These are phyloP conservation scores for Trachymyrmex septentrionalis DNA, from an alignment of 1,140 invertebrate species.

Conservation along the genomic window DNA sequence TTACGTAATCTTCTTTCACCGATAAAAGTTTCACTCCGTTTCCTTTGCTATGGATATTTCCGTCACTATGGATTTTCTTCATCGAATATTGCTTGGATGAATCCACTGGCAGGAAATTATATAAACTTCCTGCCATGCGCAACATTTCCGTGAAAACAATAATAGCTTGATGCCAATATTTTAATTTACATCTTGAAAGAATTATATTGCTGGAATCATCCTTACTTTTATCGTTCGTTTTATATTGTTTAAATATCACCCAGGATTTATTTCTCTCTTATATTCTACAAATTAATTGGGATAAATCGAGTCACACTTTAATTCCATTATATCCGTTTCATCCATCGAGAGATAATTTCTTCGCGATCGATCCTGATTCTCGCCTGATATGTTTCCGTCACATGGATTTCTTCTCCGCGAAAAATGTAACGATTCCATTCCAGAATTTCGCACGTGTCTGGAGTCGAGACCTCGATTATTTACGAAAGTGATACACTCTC, in stretches of 20 bases:
- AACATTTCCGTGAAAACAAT: background rate
- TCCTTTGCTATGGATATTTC: background rate
- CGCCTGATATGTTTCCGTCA: background rate
- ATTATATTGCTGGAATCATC: background rate
- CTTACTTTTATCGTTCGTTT: background rate
- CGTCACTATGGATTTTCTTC: background rate
- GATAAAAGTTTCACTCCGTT: constrained; percentile 34
- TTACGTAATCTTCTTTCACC: background rate
- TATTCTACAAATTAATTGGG: constrained; percentile 11
- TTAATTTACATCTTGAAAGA: constrained; percentile 10
- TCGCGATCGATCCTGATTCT: constrained; percentile 5
- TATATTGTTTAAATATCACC: background rate
- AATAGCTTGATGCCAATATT: background rate
- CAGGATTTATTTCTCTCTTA: background rate
- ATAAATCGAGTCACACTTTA: constrained; percentile 11
- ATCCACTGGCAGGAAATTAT: background rate
- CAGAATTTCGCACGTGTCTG: constrained; percentile 15
- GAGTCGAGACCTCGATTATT: constrained; percentile 47
- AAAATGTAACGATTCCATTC: constrained; percentile 10
- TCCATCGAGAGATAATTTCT: constrained; percentile 8
- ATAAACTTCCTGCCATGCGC: background rate
- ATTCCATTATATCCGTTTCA: background rate
- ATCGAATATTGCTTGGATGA: background rate
- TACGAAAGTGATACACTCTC: constrained; percentile 30
- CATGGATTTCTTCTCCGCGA: background rate